A percentile compares a stretch with the other conserved stretches of the same genome.
phyloP scores from a whole-genome alignment of 2,797 vertebrate genomes.

The Numenius phaeopus region DNA sequence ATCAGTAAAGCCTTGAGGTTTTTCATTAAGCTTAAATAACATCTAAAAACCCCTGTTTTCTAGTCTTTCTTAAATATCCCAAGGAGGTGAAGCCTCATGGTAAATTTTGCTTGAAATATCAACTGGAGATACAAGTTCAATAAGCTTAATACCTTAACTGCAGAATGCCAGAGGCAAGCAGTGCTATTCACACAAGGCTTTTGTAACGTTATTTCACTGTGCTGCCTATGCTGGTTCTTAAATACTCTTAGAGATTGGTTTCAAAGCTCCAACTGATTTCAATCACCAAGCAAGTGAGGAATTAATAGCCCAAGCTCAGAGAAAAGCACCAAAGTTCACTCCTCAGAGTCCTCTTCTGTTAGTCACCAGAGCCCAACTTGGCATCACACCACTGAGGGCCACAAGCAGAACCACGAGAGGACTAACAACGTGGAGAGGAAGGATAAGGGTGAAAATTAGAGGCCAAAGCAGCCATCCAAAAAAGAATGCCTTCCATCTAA shows the following conservation, averaged over 20 bases:
- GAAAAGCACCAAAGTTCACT: neutral
- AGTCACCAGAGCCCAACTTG: neutral
- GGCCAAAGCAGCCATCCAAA: neutral
- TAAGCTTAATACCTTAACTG: neutral
- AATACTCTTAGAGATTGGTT: neutral
- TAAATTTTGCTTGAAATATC: conserved; percentile 11
- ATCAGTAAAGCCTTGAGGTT: conserved; percentile 23
- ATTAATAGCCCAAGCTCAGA: neutral
- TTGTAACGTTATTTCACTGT: neutral
- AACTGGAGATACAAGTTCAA: neutral
- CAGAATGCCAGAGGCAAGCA: conserved; percentile 1
- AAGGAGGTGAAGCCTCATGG: neutral
- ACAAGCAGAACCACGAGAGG: neutral
- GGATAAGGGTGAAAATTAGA: neutral
- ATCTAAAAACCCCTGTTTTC: neutral
- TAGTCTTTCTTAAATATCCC: neutral
- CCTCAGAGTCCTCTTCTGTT: neutral
- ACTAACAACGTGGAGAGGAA: neutral
- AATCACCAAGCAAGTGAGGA: neutral
- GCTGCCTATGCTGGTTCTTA: neutral
- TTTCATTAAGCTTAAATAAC: conserved; percentile 49
- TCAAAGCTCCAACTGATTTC: neutral
- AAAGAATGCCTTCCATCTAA: neutral
- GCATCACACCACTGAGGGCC: neutral
- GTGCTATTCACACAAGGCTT: neutral